These are phyloP conservation scores for Lipophrys pholis DNA, from an alignment of 2,113 vertebrate genomes.

Conservation along the genomic window DNA sequence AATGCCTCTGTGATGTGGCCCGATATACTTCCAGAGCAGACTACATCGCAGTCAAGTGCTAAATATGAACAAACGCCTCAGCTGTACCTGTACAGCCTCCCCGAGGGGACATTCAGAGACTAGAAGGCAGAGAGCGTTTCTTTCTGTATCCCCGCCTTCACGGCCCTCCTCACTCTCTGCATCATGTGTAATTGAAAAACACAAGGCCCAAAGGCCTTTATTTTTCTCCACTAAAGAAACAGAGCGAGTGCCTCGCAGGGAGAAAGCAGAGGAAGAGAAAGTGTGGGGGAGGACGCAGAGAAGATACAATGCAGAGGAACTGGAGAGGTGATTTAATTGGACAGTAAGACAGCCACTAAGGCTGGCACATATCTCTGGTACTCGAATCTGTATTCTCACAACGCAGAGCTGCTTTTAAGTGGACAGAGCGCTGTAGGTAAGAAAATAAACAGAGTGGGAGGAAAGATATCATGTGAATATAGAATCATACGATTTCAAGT, in stretches of 20 bases:
- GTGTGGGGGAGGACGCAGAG: conserved; percentile 5
- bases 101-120: conserved; percentile 52
- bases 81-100: conserved; percentile 65
- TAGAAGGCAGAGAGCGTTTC: conserved; percentile 40
- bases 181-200: conserved; percentile 76
- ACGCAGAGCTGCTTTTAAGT: conserved; percentile 9
- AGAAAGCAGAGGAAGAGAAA: conserved; percentile 29
- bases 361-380: conserved; percentile 66
- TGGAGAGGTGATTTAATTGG: conserved; percentile 45
- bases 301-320: conserved; percentile 12
- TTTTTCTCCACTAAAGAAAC: conserved; percentile 49
- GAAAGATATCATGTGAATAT: conserved; percentile 1
- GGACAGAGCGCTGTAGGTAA: conserved; percentile 3
- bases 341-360: conserved; percentile 64
- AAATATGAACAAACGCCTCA: conserved; percentile 67
- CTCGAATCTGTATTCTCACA: conserved; percentile 42
- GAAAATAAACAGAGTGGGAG: not conserved
- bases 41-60: conserved; percentile 53
- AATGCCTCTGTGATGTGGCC: conserved; percentile 36
- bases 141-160: conserved; percentile 20
- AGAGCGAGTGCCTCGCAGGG: conserved; percentile 35
- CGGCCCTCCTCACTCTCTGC: conserved; percentile 34
- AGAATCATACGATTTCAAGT: not conserved
- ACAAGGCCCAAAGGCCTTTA: conserved; percentile 55
- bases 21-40: conserved; percentile 27